Percentiles rank a stretch among this genome's conserved stretches.
These are phyloP conservation scores for Cylas formicarius DNA, from an alignment of 1,140 invertebrate species.

Conservation along the genomic window DNA sequence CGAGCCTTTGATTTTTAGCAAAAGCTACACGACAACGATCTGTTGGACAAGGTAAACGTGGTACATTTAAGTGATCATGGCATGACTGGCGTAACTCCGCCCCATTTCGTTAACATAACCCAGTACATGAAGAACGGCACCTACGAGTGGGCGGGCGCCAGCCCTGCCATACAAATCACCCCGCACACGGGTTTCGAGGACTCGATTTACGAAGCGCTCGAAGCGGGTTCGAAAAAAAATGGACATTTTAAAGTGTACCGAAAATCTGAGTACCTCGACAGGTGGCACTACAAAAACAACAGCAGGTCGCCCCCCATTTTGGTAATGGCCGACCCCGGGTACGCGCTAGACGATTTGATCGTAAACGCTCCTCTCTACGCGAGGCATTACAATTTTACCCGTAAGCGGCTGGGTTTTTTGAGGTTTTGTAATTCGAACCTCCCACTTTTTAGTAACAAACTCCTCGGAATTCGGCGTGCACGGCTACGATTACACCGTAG, in stretches of 20 bases:
- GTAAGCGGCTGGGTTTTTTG: conserved; percentile 20
- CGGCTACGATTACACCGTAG: conserved; percentile 55
- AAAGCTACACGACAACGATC: conserved; percentile 43
- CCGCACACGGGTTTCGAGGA: conserved; percentile 48
- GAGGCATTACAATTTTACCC: conserved; percentile 44
- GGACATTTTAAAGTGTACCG: conserved; percentile 51
- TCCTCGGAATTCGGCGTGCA: conserved; percentile 55
- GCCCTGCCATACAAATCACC: conserved; percentile 48
- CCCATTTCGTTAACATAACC: conserved; percentile 53
- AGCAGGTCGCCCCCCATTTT: conserved; percentile 52
- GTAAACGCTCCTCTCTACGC: conserved; percentile 42
- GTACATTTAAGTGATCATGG: conserved; percentile 72
- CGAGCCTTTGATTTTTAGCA: conserved; percentile 40
- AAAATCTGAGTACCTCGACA: conserved; percentile 49
- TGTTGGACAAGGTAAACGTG: conserved; percentile 55
- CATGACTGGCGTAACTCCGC: conserved; percentile 50
- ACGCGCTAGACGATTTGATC: conserved; percentile 50
- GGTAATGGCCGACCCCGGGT: conserved; percentile 50
- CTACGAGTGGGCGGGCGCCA: conserved; percentile 44
- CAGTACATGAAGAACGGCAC: conserved; percentile 46
- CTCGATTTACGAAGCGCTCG: conserved; percentile 48
- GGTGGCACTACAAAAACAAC: conserved; percentile 55
- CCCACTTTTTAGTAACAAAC: conserved; percentile 42
- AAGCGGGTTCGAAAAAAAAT: conserved; percentile 39
- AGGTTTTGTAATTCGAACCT: conserved; percentile 4